phyloP scores from a whole-genome alignment of 2,113 vertebrate genomes.

The Polyodon spathula region DNA sequence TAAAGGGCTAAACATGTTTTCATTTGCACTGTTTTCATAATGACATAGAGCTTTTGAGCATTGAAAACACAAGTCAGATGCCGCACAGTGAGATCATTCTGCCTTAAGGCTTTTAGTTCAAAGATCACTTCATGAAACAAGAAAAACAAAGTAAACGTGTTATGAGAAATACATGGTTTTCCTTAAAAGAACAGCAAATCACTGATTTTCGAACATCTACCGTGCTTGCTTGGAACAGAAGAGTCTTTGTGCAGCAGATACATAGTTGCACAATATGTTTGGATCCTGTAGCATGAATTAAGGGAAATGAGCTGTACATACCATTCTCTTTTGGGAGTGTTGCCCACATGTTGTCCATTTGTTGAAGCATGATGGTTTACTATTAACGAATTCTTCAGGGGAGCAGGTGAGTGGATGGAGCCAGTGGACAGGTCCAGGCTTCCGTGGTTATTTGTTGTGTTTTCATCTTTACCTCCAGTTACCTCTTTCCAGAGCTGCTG shows the following conservation, averaged over 20 bases:
- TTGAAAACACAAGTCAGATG: conserved; percentile 51
- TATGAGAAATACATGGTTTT: conserved; percentile 53
- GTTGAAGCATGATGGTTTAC: conserved; percentile 88
- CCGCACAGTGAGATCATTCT: conserved; percentile 47
- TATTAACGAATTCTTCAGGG: conserved; percentile 78
- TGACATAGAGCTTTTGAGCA: conserved; percentile 47
- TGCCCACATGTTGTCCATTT: conserved; percentile 85
- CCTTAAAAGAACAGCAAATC: conserved; percentile 38
- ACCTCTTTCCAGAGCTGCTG: conserved; percentile 99
- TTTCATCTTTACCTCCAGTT: conserved; percentile 82
- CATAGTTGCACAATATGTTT: not conserved
- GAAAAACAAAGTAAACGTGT: conserved; percentile 51
- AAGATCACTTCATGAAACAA: conserved; percentile 49
- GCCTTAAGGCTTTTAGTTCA: conserved; percentile 58
- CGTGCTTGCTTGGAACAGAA: not conserved
- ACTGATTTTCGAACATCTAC: conserved; percentile 12
- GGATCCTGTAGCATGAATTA: not conserved
- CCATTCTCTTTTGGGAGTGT: conserved; percentile 88
- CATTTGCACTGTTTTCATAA: conserved; percentile 45
- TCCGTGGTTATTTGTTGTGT: conserved; percentile 67
- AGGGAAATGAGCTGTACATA: conserved; percentile 40
- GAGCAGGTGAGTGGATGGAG: conserved; percentile 66
- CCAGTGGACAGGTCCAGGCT: conserved; percentile 84
- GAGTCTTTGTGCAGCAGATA: not conserved
- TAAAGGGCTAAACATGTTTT: conserved; percentile 42